Evolutionary conservation across 2,113 vertebrate genomes (phyloP).

Genomic region (Scalopus aquaticus): DNA sequence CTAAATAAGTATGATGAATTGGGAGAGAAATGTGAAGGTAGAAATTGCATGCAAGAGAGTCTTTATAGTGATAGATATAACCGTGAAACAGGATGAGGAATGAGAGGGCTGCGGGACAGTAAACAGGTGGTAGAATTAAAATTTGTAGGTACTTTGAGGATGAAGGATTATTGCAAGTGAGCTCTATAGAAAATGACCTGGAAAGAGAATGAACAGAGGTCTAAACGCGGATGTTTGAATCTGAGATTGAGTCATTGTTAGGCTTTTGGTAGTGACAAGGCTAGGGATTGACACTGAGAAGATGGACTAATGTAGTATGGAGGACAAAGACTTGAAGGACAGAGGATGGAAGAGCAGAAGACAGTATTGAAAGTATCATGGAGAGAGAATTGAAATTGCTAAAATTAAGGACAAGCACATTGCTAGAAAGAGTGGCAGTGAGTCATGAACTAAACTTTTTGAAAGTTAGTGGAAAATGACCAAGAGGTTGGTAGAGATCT

Average conservation of each 20-base stretch:
- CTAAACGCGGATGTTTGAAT: not conserved
- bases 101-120: not conserved
- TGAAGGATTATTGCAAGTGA: not conserved
- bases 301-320: not conserved
- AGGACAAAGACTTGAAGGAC: not conserved
- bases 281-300: not conserved
- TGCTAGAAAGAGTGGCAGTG: not conserved
- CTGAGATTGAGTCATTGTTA: not conserved
- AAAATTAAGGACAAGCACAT: not conserved
- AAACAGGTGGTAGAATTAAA: not conserved
- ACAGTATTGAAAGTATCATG: not conserved
- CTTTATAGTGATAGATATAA: not conserved
- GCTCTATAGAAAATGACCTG: not conserved
- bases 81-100: not conserved
- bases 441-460: not conserved
- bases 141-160: not conserved
- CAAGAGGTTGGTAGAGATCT: not conserved
- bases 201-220: not conserved
- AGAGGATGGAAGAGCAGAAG: not conserved
- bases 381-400: not conserved
- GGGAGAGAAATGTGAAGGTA: not conserved
- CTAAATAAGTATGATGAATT: constrained; percentile 4
- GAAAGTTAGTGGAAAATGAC: not conserved
- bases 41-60: not conserved
- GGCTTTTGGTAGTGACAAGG: not conserved